These are phyloP conservation scores for Pogonocichla stellata DNA, from an alignment of 2,113 vertebrate genomes.

Conservation along the genomic window DNA sequence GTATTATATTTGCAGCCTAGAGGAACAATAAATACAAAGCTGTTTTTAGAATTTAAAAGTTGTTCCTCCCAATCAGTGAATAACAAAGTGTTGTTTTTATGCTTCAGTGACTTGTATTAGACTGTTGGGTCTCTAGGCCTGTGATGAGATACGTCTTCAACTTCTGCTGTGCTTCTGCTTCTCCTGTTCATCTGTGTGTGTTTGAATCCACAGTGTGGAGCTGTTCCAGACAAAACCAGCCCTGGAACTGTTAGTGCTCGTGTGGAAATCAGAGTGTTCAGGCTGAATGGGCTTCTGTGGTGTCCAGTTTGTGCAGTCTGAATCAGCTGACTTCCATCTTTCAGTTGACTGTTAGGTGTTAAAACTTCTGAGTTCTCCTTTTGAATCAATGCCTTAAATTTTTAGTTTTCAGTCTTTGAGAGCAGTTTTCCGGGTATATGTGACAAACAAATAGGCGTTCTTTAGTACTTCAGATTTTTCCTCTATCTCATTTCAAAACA, in stretches of 20 bases:
- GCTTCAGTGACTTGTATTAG: not conserved
- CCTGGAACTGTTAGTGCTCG: not conserved
- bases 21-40: not conserved
- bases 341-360: not conserved
- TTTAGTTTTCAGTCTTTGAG: not conserved
- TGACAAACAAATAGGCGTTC: not conserved
- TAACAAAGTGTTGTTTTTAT: not conserved
- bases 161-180: not conserved
- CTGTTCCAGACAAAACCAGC: not conserved
- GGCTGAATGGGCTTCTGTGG: not conserved
- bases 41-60: not conserved
- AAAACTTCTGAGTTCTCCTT: not conserved
- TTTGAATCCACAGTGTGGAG: not conserved
- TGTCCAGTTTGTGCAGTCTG: not conserved
- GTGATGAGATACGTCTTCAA: fast-evolving
- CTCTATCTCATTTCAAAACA: not conserved
- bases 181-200: not conserved
- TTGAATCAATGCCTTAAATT: not conserved
- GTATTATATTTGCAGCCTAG: not conserved
- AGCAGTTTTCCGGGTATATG: not conserved
- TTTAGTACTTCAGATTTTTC: not conserved
- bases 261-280: not conserved
- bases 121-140: not conserved
- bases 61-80: not conserved
- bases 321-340: not conserved